Percentiles rank a stretch among this genome's conserved stretches.
phyloP scores from a whole-genome alignment of 2,888 invertebrate genomes.

The Harpagoxenus sublaevis region DNA sequence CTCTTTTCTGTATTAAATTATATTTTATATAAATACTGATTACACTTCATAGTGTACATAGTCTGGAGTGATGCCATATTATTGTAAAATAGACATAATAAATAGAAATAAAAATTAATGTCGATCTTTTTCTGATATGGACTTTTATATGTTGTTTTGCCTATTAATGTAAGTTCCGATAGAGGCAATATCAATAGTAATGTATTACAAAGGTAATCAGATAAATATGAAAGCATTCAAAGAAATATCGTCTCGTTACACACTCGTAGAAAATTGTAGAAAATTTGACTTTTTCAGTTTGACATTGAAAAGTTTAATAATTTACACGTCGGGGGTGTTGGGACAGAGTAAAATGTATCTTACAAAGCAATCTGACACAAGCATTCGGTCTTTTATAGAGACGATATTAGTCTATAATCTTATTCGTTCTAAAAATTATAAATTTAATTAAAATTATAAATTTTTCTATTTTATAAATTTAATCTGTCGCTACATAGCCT shows the following conservation, averaged over 20 bases:
- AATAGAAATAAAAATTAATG: conserved; percentile 68
- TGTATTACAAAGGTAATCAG: conserved; percentile 36
- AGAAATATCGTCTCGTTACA: conserved; percentile 63
- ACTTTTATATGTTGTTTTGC: conserved; percentile 50
- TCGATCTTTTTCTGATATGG: conserved; percentile 58
- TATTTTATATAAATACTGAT: conserved; percentile 79
- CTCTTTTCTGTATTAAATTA: conserved; percentile 78
- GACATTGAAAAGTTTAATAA: conserved; percentile 43
- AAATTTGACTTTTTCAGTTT: conserved; percentile 60
- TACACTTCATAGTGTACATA: conserved; percentile 77
- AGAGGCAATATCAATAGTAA: neutral
- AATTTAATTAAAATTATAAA: too few relatives aligned
- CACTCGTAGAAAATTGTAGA: conserved; percentile 70
- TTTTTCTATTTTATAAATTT: conserved; percentile 56
- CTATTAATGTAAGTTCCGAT: conserved; percentile 36
- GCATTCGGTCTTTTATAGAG: conserved; percentile 33
- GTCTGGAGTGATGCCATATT: conserved; percentile 73
- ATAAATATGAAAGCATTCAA: conserved; percentile 57
- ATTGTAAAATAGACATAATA: conserved; percentile 68
- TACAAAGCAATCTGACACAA: conserved; percentile 38
- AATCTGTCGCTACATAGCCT: conserved; percentile 58
- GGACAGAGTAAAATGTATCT: conserved; percentile 26
- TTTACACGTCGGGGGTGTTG: neutral
- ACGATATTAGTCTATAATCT: conserved; percentile 60
- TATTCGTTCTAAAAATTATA: conserved; percentile 58